Evolutionary conservation across 2,113 vertebrate genomes (phyloP), one percentile per base, ranked within the genome.

Genomic region (Alexandromys fortis): DNA sequence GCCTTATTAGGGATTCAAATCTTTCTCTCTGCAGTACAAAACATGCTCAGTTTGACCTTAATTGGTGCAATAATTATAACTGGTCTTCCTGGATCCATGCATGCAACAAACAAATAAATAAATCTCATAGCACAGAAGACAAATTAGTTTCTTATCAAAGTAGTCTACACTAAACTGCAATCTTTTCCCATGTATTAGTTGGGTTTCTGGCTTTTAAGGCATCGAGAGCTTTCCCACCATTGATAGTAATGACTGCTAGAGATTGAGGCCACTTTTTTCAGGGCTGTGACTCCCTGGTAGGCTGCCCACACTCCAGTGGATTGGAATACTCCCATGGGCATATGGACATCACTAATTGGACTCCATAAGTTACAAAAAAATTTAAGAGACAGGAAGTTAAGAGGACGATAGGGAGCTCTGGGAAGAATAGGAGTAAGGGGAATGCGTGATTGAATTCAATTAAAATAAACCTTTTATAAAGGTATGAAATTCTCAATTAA

Each of bases 31-130:
- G 77, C 47, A 93, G 82, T 95, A 93, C 42, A 94, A 96, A 95
- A 94, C 93, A 82, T 82, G 38, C 58, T 87, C 94, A 93, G 91
- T 95, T 96, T 94, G 89, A n/a, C 30, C 58, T 96, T 95, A 94
- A 67, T 95, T 96, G 83, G 55, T 82, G 89, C 28, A 89, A 94
- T 96, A 95, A 97, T 95, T 96, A 28, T 91, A 95, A 96, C 35
- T 78, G 19, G 52, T 94, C 47, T 93, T 94, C 63, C 19, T 76
- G 47, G 92, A 96, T 95, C 79, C 33, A 5, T 63, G 90, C 89
- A 95, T 86, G 33, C 47, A 38, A 47, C 63, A 61, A 95, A 93
- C 95, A 97, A 98, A 93, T 91, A 92, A 95, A 61, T 61, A 61
- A 82, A 79, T 79, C 7, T 45, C 61, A 67, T 12, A 86, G 61